Evolutionary conservation across 92 coral and sea anemone genomes (phyloP).

Genomic region (Paragorgia papillata): DNA sequence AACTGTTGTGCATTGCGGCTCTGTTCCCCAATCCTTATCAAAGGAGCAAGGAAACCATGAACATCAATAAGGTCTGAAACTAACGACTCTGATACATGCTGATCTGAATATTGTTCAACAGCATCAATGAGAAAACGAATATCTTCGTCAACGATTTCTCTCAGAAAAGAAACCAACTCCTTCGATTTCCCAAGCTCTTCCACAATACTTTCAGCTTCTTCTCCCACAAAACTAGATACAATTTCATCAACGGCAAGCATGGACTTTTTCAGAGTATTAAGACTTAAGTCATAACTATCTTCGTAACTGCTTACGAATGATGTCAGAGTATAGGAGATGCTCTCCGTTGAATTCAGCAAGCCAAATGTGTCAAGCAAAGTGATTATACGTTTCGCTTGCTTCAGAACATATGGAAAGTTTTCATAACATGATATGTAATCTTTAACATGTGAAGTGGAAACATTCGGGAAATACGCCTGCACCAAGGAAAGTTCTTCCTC

Average conservation of each 20-base stretch:
- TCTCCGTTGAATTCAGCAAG: slow-evolving; percentile 9
- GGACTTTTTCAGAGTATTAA: slow-evolving; percentile 11
- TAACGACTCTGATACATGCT: slow-evolving; percentile 73
- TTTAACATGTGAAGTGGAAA: slow-evolving; percentile 1
- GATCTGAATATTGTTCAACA: slow-evolving; percentile 92
- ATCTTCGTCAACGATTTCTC: slow-evolving; percentile 83
- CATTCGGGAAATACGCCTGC: slow-evolving; percentile 7
- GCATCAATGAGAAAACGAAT: slow-evolving; percentile 82
- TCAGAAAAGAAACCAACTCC: slow-evolving; percentile 67
- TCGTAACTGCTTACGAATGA: background rate
- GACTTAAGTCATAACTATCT: background rate
- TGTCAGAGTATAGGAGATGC: background rate
- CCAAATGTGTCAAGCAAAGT: slow-evolving; percentile 44
- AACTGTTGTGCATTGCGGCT: background rate
- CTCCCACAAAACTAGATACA: slow-evolving; percentile 10
- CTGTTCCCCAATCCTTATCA: slow-evolving; percentile 48
- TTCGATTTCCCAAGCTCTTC: slow-evolving; percentile 58
- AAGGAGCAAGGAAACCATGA: slow-evolving; percentile 73
- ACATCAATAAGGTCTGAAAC: slow-evolving; percentile 90
- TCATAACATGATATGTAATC: slow-evolving; percentile 30
- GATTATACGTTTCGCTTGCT: slow-evolving; percentile 18
- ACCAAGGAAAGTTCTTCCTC: slow-evolving; percentile 47
- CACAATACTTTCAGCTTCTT: slow-evolving; percentile 28
- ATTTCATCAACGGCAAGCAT: slow-evolving; percentile 14
- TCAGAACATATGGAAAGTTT: slow-evolving; percentile 30